A percentile compares a stretch with the other conserved stretches of the same genome.
Evolutionary conservation across 2,797 vertebrate species (phyloP).

Genomic region (Lacerta viridis): DNA sequence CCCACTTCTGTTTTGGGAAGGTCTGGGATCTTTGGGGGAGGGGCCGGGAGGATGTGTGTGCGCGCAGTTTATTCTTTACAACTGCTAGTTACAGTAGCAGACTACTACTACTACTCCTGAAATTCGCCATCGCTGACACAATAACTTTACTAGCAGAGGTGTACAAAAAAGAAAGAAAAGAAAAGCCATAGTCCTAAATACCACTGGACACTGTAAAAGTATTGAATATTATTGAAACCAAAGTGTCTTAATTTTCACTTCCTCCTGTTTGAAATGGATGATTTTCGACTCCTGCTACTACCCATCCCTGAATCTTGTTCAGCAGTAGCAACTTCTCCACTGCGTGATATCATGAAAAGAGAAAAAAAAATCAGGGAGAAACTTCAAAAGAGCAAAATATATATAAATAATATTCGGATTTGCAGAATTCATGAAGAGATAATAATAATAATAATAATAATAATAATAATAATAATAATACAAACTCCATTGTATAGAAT

Average conservation of each 20-base stretch:
- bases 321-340: not conserved
- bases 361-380: no score
- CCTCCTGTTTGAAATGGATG: not conserved
- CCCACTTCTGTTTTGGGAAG: slow-evolving; percentile 13
- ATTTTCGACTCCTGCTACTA: not conserved
- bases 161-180: not conserved
- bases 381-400: not conserved
- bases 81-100: not conserved
- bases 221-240: not conserved
- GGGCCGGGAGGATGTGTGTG: not conserved
- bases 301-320: not conserved
- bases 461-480: not conserved
- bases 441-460: not conserved
- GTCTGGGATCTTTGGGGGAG: not conserved
- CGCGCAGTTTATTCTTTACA: slow-evolving; percentile 1
- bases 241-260: not conserved
- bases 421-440: not conserved
- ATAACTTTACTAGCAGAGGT: not conserved
- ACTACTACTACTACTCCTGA: no score
- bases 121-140: not conserved
- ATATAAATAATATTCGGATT: not conserved
- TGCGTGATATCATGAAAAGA: not conserved
- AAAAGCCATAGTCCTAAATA: not conserved
- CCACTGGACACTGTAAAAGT: not conserved
- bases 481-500: not conserved